phyloP scores from a whole-genome alignment of 2,113 vertebrate genomes.

The Cathartes aura region DNA sequence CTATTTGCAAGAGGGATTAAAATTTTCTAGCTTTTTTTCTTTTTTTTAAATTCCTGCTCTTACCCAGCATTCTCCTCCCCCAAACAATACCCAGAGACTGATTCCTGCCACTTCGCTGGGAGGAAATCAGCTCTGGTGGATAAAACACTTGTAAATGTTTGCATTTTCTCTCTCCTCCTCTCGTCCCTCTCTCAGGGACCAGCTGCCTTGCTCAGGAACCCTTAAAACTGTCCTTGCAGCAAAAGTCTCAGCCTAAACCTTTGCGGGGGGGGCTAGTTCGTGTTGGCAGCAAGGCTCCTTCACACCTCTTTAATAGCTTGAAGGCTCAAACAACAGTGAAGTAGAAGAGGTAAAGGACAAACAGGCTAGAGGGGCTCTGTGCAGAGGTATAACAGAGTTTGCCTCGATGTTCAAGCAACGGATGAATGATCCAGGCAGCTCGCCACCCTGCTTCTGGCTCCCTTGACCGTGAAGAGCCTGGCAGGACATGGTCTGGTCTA shows the following conservation, averaged over 20 bases:
- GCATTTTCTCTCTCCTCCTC: background rate
- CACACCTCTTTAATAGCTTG: background rate
- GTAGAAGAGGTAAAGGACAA: background rate
- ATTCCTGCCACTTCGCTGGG: background rate
- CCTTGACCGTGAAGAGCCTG: accelerated
- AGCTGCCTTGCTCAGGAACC: background rate
- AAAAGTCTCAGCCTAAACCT: background rate
- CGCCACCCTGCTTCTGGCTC: background rate
- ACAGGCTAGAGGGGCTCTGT: background rate
- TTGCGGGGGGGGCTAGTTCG: background rate
- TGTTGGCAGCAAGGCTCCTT: background rate
- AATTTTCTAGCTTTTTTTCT: background rate
- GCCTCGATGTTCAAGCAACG: background rate
- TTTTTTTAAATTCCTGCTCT: background rate
- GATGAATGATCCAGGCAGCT: background rate
- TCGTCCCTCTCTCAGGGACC: background rate
- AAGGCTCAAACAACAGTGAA: background rate
- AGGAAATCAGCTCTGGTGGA: background rate
- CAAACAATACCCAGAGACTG: background rate
- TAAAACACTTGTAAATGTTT: background rate
- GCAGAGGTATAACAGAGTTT: background rate
- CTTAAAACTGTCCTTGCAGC: background rate
- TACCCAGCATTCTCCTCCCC: background rate
- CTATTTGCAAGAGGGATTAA: background rate
- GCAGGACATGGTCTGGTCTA: background rate